Conservation (phyloP, 1,140 invertebrate species). For the Bombus huntii region DNA sequence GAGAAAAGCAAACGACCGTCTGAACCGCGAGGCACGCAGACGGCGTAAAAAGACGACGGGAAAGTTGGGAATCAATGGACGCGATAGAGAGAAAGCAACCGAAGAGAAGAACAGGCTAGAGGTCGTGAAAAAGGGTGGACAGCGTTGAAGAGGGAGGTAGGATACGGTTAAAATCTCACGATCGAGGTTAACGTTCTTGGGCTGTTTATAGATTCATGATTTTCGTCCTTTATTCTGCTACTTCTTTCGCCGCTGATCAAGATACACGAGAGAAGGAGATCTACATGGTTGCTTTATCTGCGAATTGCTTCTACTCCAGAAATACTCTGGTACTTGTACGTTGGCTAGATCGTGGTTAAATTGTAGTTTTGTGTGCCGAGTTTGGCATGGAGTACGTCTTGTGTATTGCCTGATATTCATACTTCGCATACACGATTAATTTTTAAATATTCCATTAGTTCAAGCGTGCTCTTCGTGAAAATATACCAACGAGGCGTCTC, state of each 20-base stretch:
- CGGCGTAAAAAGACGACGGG: constrained; percentile 33
- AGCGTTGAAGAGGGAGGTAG: not conserved
- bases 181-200: constrained; percentile 16
- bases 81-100: constrained; percentile 15
- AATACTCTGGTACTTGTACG: no score
- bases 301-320: no score
- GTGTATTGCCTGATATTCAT: no score
- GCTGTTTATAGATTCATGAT: constrained; percentile 26
- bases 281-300: not conserved
- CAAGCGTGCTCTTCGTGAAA: no score
- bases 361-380: no score
- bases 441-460: no score
- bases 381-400: no score
- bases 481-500: no score
- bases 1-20: constrained; percentile 24
- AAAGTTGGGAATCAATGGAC: constrained; percentile 37
- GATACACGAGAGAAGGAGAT: not conserved
- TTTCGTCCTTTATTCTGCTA: constrained; percentile 10
- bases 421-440: no score
- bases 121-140: constrained; percentile 32
- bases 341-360: no score
- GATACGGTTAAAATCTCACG: constrained; percentile 1
- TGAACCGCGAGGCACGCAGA: constrained; percentile 36
- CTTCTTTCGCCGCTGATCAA: not conserved
- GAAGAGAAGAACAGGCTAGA: not conserved